Evolutionary conservation across 2,113 vertebrate genomes (phyloP).

Genomic region (Serilophus lunatus): DNA sequence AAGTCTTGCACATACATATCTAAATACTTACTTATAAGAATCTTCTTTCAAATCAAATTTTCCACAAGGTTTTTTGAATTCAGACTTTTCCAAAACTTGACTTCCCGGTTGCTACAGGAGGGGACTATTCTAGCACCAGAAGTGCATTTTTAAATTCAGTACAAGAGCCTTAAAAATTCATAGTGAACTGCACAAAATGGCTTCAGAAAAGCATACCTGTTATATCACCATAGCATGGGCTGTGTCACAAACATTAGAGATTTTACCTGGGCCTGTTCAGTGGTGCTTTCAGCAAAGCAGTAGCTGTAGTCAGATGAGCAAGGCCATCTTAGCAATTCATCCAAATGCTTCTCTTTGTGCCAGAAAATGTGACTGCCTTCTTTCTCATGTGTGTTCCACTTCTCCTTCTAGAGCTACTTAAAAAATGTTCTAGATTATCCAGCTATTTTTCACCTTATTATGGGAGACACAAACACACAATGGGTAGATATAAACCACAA

Average conservation of each 20-base stretch:
- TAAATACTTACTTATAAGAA: neutral
- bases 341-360: neutral
- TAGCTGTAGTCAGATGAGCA: neutral
- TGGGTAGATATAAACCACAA: neutral
- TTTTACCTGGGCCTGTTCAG: neutral
- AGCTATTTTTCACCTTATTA: neutral
- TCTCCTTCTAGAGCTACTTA: neutral
- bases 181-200: neutral
- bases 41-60: neutral
- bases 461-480: neutral
- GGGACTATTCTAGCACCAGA: neutral
- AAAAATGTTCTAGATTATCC: neutral
- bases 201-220: neutral
- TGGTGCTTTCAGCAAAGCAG: neutral
- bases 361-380: neutral
- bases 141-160: neutral
- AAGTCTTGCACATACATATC: neutral
- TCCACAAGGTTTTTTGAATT: neutral
- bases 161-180: neutral
- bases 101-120: neutral
- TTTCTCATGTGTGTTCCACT: neutral
- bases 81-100: neutral
- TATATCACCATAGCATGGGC: fast-evolving
- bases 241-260: neutral
- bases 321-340: neutral